phyloP scores from a whole-genome alignment of 2,113 vertebrate genomes.

The Ictalurus punctatus region DNA sequence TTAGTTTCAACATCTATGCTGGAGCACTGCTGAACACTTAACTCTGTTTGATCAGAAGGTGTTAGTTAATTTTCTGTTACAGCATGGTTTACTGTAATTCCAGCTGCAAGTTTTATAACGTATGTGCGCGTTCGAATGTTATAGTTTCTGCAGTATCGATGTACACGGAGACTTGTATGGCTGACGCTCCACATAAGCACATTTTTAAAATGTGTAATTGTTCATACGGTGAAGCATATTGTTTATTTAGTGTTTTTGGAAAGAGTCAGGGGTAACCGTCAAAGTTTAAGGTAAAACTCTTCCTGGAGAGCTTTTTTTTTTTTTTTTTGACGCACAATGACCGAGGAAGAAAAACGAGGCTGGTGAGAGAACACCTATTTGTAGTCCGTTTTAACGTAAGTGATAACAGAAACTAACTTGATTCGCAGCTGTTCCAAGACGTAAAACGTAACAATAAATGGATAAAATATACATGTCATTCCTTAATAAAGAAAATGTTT shows the following conservation, averaged over 20 bases:
- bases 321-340: neutral
- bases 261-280: neutral
- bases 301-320: neutral
- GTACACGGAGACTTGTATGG: too few species aligned
- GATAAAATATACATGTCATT: neutral
- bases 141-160: too few species aligned
- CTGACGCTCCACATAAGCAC: too few species aligned
- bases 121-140: neutral
- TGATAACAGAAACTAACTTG: neutral
- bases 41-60: neutral
- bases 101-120: neutral
- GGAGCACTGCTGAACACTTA: neutral
- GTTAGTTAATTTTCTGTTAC: neutral
- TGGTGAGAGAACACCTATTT: neutral
- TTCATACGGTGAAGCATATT: neutral
- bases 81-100: neutral
- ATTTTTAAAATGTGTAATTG: neutral
- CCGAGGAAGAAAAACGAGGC: neutral
- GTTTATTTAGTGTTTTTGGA: neutral
- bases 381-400: neutral
- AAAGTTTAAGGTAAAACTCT: too few species aligned
- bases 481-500: neutral
- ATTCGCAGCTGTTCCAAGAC: neutral
- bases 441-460: neutral
- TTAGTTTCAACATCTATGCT: neutral